Evolutionary conservation across 2,113 vertebrate genomes (phyloP).

Genomic region (Engystomops pustulosus): DNA sequence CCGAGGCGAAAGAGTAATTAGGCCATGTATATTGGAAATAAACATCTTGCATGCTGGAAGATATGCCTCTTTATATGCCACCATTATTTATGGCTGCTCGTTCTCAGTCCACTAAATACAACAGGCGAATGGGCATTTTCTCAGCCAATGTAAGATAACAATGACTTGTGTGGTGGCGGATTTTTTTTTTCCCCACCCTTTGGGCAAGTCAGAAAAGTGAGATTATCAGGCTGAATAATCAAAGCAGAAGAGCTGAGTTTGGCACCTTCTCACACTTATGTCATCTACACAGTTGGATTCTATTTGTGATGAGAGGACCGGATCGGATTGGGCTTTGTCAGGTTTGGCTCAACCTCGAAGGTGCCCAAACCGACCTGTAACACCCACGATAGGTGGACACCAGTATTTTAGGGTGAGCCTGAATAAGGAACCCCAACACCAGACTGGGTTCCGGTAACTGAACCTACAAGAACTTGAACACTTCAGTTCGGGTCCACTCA

Average conservation of each 20-base stretch:
- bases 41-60: constrained; percentile 45
- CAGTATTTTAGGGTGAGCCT: too few species aligned
- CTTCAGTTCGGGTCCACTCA: too few species aligned
- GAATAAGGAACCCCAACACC: too few species aligned
- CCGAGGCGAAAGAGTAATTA: constrained; percentile 60
- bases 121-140: not conserved
- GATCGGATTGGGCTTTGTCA: too few species aligned
- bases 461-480: too few species aligned
- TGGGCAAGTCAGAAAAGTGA: not conserved
- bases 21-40: constrained; percentile 52
- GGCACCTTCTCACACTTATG: too few species aligned
- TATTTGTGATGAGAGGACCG: too few species aligned
- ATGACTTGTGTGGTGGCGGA: not conserved
- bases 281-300: too few species aligned
- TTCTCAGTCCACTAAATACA: constrained; percentile 7
- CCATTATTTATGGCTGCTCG: constrained; percentile 5
- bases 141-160: not conserved
- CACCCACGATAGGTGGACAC: too few species aligned
- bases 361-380: too few species aligned
- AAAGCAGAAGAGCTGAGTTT: not conserved
- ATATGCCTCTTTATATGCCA: constrained; percentile 19
- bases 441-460: too few species aligned
- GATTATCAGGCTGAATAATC: not conserved
- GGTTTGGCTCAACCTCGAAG: too few species aligned
- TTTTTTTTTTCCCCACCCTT: not conserved